These are phyloP conservation scores for Phaonia tiefii DNA, from an alignment of 2,888 invertebrate genomes.

Conservation along the genomic window DNA sequence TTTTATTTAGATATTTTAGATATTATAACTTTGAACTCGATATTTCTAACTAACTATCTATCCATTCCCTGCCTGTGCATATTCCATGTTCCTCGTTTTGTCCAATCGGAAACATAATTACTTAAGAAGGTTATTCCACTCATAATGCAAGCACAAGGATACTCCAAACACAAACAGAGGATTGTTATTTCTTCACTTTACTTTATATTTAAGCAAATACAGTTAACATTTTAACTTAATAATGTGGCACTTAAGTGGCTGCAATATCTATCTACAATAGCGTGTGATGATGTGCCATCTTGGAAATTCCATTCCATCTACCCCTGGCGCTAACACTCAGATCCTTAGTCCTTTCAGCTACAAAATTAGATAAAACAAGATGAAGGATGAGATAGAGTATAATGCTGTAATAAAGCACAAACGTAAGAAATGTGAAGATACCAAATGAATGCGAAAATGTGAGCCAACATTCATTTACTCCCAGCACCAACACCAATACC, in stretches of 20 bases:
- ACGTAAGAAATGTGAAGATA: conserved; percentile 31
- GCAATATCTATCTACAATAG: conserved; percentile 43
- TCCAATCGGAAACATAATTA: conserved; percentile 30
- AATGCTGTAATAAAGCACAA: conserved; percentile 47
- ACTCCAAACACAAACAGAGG: conserved; percentile 11
- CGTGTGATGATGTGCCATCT: conserved; percentile 37
- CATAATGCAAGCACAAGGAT: background rate
- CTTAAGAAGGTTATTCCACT: background rate
- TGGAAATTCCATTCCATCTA: background rate
- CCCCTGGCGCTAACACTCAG: background rate
- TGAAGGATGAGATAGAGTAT: conserved; percentile 6
- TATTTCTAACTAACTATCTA: too few relatives aligned
- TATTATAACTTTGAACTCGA: too few relatives aligned
- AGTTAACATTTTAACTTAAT: conserved; percentile 56
- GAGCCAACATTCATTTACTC: conserved; percentile 25
- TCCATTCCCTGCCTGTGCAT: background rate
- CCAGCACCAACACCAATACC: background rate
- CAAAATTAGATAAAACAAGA: background rate
- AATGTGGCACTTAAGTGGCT: conserved; percentile 56
- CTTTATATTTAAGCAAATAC: conserved; percentile 53
- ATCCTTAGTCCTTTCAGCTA: background rate
- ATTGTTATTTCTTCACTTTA: conserved; percentile 45
- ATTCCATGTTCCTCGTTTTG: background rate
- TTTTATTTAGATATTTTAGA: too few relatives aligned
- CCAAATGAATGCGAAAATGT: conserved; percentile 45